phyloP scores from a whole-genome alignment of 2,888 invertebrate genomes.

The Masnerella sp. region DNA sequence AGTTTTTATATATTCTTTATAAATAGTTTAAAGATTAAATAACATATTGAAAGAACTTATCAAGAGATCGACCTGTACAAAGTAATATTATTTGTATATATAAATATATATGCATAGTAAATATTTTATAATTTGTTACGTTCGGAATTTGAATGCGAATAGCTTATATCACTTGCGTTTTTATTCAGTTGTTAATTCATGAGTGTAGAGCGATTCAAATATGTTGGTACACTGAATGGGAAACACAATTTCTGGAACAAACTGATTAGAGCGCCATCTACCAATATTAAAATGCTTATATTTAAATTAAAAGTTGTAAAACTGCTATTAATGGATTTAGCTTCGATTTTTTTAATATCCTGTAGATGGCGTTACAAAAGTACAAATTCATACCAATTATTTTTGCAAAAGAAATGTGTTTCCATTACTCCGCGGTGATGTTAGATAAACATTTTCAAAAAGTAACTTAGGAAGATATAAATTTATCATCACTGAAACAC shows the following conservation, averaged over 20 bases:
- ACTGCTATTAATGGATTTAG: no score
- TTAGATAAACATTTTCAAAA: no score
- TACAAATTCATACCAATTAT: conserved; percentile 21
- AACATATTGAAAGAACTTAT: conserved; percentile 21
- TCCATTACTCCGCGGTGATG: no score
- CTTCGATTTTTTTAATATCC: not conserved
- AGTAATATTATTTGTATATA: conserved; percentile 47
- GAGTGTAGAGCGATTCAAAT: conserved; percentile 40
- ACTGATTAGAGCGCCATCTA: conserved; percentile 24
- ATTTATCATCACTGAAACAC: conserved; percentile 26
- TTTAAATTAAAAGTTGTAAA: not conserved
- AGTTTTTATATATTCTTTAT: conserved; percentile 41
- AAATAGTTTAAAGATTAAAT: conserved; percentile 26
- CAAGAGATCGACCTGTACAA: conserved; percentile 37
- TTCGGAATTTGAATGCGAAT: conserved; percentile 34
- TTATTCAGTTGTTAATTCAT: conserved; percentile 40
- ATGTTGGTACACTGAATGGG: conserved; percentile 31
- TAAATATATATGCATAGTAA: conserved; percentile 22
- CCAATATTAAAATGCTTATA: not conserved
- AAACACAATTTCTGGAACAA: conserved; percentile 36
- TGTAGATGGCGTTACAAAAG: conserved; percentile 16
- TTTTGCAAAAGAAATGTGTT: conserved; percentile 45
- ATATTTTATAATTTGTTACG: conserved; percentile 45
- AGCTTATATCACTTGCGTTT: conserved; percentile 35
- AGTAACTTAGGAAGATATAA: no score